phyloP scores from a whole-genome alignment of 2,797 vertebrate species.

The Diplodus sargus region DNA sequence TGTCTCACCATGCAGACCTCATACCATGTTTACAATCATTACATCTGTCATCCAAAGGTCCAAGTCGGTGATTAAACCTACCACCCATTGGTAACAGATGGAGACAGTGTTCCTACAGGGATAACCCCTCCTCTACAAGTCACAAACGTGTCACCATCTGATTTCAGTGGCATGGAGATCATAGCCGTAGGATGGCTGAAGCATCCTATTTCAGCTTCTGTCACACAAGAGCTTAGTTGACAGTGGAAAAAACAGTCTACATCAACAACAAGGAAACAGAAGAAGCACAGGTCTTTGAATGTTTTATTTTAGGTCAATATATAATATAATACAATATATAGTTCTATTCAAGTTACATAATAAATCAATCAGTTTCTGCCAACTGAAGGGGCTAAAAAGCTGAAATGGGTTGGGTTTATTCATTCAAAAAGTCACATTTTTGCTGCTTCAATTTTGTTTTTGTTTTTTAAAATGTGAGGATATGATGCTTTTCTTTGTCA shows the following conservation, averaged over 20 bases:
- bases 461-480: not conserved
- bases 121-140: conserved; percentile 25
- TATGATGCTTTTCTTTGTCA: not conserved
- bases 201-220: conserved; percentile 1
- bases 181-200: not conserved
- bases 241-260: not conserved
- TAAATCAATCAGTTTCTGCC: not conserved
- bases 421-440: no score
- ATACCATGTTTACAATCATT: conserved; percentile 44
- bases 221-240: not conserved
- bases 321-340: no score
- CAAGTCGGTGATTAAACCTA: conserved; percentile 52
- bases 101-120: conserved; percentile 31
- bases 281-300: not conserved
- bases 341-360: no score
- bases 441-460: not conserved
- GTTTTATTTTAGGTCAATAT: no score
- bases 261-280: not conserved
- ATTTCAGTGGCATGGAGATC: conserved; percentile 19
- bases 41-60: conserved; percentile 45
- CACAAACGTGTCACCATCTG: conserved; percentile 25
- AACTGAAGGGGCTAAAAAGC: no score
- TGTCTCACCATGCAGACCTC: conserved; percentile 35
- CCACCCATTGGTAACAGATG: conserved; percentile 60
- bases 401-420: no score